Evolutionary conservation across 2,113 vertebrate genomes (phyloP).

Genomic region (Aplodontia rufa): DNA sequence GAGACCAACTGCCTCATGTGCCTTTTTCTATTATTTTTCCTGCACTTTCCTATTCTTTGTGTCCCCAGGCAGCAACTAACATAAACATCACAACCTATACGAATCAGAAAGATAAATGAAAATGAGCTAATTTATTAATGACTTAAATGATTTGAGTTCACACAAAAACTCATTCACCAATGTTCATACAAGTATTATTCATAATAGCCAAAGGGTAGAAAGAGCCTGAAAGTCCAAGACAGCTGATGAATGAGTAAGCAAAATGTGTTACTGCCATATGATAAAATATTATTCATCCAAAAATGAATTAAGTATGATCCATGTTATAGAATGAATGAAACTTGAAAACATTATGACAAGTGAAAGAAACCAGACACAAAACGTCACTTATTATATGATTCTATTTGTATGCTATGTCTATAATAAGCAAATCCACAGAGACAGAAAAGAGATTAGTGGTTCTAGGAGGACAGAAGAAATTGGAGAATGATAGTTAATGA

Average conservation of each 20-base stretch:
- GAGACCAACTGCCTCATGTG: neutral
- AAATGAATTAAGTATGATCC: neutral
- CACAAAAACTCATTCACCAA: neutral
- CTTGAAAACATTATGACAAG: neutral
- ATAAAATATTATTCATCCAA: neutral
- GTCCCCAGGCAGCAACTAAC: neutral
- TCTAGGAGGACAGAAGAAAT: neutral
- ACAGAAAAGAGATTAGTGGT: neutral
- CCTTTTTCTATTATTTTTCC: neutral
- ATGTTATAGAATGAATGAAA: neutral
- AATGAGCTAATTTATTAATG: neutral
- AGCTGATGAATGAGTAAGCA: neutral
- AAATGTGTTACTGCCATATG: neutral
- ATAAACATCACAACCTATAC: neutral
- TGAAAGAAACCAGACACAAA: conserved; percentile 16
- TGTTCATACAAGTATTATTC: neutral
- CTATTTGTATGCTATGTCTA: neutral
- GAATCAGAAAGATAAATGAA: neutral
- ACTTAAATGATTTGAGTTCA: conserved; percentile 3
- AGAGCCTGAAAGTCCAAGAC: neutral
- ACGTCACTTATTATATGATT: neutral
- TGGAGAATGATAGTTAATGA: neutral
- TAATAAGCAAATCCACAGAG: neutral
- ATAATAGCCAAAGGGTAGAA: neutral
- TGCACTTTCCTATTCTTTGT: neutral